Evolutionary conservation across 2,113 vertebrate species (phyloP).

Genomic region (Onychorhynchus coronatus): DNA sequence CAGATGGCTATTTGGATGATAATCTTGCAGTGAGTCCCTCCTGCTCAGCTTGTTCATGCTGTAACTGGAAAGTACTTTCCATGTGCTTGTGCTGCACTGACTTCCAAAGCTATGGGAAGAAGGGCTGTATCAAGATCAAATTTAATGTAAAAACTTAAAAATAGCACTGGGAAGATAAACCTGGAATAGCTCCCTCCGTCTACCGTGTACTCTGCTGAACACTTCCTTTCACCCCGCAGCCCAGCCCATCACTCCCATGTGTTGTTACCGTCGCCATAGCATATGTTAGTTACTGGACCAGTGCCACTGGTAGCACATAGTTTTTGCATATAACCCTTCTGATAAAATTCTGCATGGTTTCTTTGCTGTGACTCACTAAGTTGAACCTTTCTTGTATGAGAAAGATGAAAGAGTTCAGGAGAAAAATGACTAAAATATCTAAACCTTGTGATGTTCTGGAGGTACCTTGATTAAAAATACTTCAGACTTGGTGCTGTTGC

Average conservation of each 20-base stretch:
- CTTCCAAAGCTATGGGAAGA: background rate
- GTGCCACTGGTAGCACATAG: constrained; percentile 65
- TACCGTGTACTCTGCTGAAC: constrained; percentile 19
- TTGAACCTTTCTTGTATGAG: constrained; percentile 31
- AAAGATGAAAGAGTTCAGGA: constrained; percentile 24
- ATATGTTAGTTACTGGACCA: constrained; percentile 64
- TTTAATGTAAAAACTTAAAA: constrained; percentile 54
- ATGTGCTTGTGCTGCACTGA: background rate
- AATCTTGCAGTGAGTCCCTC: background rate
- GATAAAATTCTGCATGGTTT: constrained; percentile 62
- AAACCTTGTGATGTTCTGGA: background rate
- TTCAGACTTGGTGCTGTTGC: background rate
- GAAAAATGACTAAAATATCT: background rate
- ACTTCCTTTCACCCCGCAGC: constrained; percentile 35
- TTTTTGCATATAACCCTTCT: constrained; percentile 62
- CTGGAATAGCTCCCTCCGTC: constrained; percentile 27
- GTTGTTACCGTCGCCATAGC: constrained; percentile 14
- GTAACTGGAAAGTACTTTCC: background rate
- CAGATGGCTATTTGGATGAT: constrained; percentile 10
- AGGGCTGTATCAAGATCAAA: background rate
- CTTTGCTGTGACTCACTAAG: constrained; percentile 56
- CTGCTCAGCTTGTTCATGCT: background rate
- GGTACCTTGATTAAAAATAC: constrained; percentile 3
- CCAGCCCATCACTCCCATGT: constrained; percentile 37
- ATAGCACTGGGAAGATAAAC: background rate